Evolutionary conservation across 2,113 vertebrate genomes (phyloP).

Genomic region (Bettongia penicillata): DNA sequence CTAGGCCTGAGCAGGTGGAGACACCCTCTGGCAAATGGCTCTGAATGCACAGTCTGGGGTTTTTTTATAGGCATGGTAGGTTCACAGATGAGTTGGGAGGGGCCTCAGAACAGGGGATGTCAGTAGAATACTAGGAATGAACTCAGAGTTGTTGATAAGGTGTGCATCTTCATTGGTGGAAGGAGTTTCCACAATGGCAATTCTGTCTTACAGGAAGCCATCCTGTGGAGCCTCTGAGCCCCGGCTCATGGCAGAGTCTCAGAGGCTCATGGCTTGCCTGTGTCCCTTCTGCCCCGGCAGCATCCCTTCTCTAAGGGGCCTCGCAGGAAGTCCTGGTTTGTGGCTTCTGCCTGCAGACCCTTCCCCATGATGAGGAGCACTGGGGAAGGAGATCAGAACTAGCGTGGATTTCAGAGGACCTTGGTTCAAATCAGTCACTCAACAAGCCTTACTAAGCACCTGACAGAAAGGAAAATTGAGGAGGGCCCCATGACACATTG

Average conservation of each 20-base stretch:
- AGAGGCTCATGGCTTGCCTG: not conserved
- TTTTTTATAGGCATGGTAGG: not conserved
- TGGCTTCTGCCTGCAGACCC: too few species aligned
- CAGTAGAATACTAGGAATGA: too few species aligned
- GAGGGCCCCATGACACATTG: too few species aligned
- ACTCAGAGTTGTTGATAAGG: not conserved
- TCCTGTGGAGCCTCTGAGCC: too few species aligned
- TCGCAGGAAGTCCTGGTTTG: not conserved
- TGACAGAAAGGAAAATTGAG: too few species aligned
- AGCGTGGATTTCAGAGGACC: too few species aligned
- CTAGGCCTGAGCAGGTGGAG: not conserved
- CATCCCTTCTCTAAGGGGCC: not conserved
- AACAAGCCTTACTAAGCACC: too few species aligned
- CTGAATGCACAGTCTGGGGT: not conserved
- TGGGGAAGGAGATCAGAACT: too few species aligned
- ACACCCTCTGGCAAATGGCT: too few species aligned
- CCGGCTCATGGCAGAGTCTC: not conserved
- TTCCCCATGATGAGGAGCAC: too few species aligned
- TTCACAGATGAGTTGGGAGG: not conserved
- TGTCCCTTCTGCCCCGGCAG: not conserved
- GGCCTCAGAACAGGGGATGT: too few species aligned
- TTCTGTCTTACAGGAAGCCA: not conserved
- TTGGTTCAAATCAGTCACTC: too few species aligned
- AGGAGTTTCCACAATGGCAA: not conserved
- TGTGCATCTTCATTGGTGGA: not conserved